Evolutionary conservation across 1,140 invertebrate genomes (phyloP), one percentile per base, ranked within the genome.

Genomic region (Parapsyche elsis): DNA sequence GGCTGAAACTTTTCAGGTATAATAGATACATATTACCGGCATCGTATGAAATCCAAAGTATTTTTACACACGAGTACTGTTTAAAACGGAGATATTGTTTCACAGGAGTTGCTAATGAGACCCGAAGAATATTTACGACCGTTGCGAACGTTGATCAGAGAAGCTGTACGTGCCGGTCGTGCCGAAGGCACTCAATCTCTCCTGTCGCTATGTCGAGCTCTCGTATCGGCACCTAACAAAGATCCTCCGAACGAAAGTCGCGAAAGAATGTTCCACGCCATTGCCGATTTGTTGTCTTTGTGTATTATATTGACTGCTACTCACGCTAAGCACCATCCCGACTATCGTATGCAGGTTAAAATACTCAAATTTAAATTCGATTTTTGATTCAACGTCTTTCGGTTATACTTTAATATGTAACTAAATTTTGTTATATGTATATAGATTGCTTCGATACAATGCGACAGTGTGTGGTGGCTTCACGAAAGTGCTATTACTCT

Each of bases 91-190:
- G 16, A 64, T 79, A 19, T 26, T 78, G 82, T 89, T 59, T 88
- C 94, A 81, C 90, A 96, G 87, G 97, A 99, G 86, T 88, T 98
- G 76, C 84, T 99, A 46, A 89, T 95, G 78, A 96, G 96, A 80
- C 92, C 95, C 19, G 97, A 99, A 83, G 97, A 99, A 87, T 98
- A 96, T 87, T 88, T 98, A 14, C 90, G 96, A 7, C 94, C 96
- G 12, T 86, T 99, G 64, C 90, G 97, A 16, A 92, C 94, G 14
- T 89, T 99, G 46, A 89, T 96, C 2, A 89, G 97, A 67, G 97
- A 99, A 89, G 94, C 97, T 67, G 94, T 96, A 59, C 92, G 97
- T 12, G 93, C 94, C 30, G 86, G 87, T 19, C 85, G 87, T 4
- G 85, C 87, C 0, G 87, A 88, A 30, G 83, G 81, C 70, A 85